Base-by-base conservation (phyloP, 2,113 vertebrate species). In the Micronycteris hirsuta region DNA sequence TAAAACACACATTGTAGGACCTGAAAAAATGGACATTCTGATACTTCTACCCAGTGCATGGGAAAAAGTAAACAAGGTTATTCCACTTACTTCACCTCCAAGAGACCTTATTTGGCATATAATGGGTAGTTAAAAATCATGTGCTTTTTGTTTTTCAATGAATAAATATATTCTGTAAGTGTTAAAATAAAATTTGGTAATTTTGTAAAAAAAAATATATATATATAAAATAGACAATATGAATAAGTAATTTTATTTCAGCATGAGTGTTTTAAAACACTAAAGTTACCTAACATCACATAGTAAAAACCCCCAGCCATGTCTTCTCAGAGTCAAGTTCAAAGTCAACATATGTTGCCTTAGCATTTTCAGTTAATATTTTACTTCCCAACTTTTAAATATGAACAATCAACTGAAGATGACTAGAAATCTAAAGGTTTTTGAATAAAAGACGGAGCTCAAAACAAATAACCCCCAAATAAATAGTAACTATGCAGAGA, bases 331-430 rank as follows among this genome's bases (percentile, higher is more conserved):
- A 47, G 14, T 65, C 61, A 85, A 68, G 65, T 95, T 90, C 43
- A 87, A 85, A 76, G 63, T 87, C 70, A 87, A 81, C 31, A 85
- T 13, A 41, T 2, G 3, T 49, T 85, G 92, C 49, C 16, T 33
- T 38, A 95, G 38, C 81, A 93, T 63, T 88, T 94, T 16, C 26
- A 85, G 20, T 85, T 91, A n/a, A 5, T 7, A 85, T 82, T 97
- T 90, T 81, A 67, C 20, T 54, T 41, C 38, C 36, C 24, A 82
- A 52, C 41, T 89, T 95, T 77, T 85, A 82, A 78, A 93, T 28
- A 58, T 43, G 33, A 94, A 87, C 33, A 68, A 68, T 45, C 7
- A 94, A 73, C 13, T 22, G 83, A 87, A 43, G 67, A 71, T 93
- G 26, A 73, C 22, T 52, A 68, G 41, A 78, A 28, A 47, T 58